Conservation (phyloP, 2,113 vertebrate species). For the Nettapus auritus region DNA sequence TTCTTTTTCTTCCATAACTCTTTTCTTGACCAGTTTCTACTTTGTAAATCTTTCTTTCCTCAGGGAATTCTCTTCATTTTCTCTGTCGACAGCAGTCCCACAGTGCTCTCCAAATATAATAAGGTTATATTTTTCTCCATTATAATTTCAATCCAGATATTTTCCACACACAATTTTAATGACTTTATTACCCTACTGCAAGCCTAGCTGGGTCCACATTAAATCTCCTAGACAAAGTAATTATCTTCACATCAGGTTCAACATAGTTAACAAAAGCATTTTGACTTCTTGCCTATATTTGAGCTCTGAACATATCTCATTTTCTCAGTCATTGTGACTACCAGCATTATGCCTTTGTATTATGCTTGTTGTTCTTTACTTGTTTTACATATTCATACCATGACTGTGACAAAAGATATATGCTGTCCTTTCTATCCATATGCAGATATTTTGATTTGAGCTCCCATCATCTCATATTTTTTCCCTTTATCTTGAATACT, state of each 20-base stretch:
- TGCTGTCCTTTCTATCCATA: not conserved
- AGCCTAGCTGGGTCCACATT: not conserved
- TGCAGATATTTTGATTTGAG: not conserved
- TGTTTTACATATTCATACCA: not conserved
- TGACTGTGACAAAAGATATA: not conserved
- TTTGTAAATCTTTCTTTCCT: not conserved
- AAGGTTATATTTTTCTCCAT: not conserved
- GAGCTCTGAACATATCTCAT: not conserved
- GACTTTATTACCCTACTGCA: not conserved
- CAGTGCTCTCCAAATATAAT: not conserved
- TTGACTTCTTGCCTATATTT: not conserved
- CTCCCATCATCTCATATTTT: not conserved
- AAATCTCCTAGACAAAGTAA: not conserved
- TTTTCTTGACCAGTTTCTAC: not conserved
- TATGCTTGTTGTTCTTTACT: not conserved
- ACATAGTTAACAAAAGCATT: not conserved
- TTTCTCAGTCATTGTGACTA: not conserved
- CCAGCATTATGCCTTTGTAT: too few species aligned
- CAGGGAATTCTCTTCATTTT: not conserved
- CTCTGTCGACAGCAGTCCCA: not conserved
- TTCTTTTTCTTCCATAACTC: not conserved
- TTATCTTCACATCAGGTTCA: not conserved
- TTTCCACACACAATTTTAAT: not conserved
- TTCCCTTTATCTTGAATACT: not conserved
- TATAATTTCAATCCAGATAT: not conserved